Conservation (phyloP, 2,113 vertebrate genomes). For the Epinephelus cyanopodus region DNA sequence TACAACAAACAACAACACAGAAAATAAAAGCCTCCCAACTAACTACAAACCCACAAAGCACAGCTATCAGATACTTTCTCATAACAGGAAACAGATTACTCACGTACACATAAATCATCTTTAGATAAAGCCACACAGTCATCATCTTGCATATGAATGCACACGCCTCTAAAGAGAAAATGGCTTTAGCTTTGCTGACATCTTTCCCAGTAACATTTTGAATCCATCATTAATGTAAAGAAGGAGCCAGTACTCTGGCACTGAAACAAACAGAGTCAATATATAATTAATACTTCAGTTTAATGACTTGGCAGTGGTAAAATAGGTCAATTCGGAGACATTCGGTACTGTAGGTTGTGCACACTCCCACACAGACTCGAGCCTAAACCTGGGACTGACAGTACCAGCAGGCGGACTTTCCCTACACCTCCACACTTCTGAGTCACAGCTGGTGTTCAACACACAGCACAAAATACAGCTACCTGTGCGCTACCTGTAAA, state of each 20-base stretch:
- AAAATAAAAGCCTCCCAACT: not conserved
- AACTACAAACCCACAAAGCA: not conserved
- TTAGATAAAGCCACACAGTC: not conserved
- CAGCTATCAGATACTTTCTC: not conserved
- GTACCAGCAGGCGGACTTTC: constrained; percentile 14
- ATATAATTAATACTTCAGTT: not conserved
- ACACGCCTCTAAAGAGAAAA: not conserved
- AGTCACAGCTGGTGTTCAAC: constrained; percentile 17
- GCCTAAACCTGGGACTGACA: not conserved
- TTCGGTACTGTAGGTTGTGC: not conserved
- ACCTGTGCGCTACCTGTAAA: constrained; percentile 1
- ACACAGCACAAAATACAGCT: not conserved
- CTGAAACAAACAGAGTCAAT: not conserved
- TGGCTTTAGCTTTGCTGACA: not conserved
- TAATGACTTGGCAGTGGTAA: not conserved
- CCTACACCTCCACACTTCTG: constrained; percentile 23
- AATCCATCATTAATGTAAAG: not conserved
- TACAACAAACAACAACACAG: not conserved
- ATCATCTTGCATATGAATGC: not conserved
- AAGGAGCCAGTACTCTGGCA: not conserved
- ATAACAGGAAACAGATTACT: not conserved
- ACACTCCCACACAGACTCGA: constrained; percentile 11
- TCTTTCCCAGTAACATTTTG: not conserved
- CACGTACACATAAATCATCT: not conserved
- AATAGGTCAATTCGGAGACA: not conserved